phyloP scores from a whole-genome alignment of 2,113 vertebrate species.

The Peromyscus leucopus region DNA sequence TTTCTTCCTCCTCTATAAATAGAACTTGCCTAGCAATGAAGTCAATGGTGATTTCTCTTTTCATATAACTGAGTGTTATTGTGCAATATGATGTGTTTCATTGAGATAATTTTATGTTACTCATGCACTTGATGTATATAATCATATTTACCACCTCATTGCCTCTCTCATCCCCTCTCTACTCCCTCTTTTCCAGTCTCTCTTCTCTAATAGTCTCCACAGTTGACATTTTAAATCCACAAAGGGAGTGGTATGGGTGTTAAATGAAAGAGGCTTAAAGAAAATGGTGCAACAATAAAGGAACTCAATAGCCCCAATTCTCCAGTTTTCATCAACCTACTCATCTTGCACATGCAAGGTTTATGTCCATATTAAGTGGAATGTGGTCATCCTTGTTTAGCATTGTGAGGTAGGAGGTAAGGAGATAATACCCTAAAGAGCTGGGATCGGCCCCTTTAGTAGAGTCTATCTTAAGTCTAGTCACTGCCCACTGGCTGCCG shows the following conservation, averaged over 20 bases:
- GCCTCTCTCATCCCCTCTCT: not conserved
- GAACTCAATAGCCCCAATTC: not conserved
- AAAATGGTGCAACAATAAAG: not conserved
- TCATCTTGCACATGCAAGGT: not conserved
- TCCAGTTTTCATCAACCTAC: not conserved
- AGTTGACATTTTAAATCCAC: not conserved
- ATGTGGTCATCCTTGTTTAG: fast-evolving
- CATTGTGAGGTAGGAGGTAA: not conserved
- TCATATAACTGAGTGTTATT: not conserved
- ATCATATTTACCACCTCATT: not conserved
- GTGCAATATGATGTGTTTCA: not conserved
- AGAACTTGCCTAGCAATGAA: not conserved
- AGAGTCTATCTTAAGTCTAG: fast-evolving
- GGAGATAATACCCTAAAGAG: not conserved
- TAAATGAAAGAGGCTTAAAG: not conserved
- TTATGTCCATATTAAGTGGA: fast-evolving
- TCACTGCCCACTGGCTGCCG: fast-evolving
- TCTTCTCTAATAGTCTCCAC: not conserved
- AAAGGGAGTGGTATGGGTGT: not conserved
- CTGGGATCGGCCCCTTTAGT: too few relatives aligned
- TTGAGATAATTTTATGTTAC: too few relatives aligned
- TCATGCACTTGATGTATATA: not conserved
- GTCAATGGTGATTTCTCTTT: not conserved
- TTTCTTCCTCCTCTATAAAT: not conserved
- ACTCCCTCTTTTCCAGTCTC: too few relatives aligned